These are phyloP conservation scores for Temnothorax rugatulus DNA, from an alignment of 2,888 invertebrate species.

Conservation along the genomic window DNA sequence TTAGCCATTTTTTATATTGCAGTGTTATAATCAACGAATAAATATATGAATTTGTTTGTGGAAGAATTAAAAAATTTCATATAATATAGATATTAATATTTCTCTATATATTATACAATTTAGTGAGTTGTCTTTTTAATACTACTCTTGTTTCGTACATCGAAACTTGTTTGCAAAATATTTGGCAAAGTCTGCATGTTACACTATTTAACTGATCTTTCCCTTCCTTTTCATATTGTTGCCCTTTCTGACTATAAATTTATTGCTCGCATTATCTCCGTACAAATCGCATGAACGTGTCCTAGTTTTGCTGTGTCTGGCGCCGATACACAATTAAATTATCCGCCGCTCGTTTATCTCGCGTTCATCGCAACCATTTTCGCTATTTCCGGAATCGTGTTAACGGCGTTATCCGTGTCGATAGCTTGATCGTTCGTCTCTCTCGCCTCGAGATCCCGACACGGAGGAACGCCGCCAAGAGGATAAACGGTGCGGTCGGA, in stretches of 20 bases:
- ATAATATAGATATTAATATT: neutral
- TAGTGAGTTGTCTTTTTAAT: neutral
- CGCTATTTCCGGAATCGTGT: constrained; percentile 43
- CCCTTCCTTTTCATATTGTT: neutral
- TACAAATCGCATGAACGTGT: constrained; percentile 8
- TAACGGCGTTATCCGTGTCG: constrained; percentile 24
- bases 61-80: neutral
- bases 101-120: neutral
- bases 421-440: constrained; percentile 25
- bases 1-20: neutral
- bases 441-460: constrained; percentile 27
- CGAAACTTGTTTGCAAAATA: neutral
- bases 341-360: constrained; percentile 8
- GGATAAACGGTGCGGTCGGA: constrained; percentile 70
- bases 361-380: neutral
- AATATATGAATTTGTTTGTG: neutral
- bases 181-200: neutral
- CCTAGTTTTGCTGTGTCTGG: constrained; percentile 20
- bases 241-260: neutral
- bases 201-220: neutral
- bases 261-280: neutral
- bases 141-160: neutral
- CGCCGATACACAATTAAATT: constrained; percentile 6
- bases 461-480: constrained; percentile 44
- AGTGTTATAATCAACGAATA: neutral